These are phyloP conservation scores for Timema podura DNA, from an alignment of 2,888 invertebrate genomes.

Conservation along the genomic window DNA sequence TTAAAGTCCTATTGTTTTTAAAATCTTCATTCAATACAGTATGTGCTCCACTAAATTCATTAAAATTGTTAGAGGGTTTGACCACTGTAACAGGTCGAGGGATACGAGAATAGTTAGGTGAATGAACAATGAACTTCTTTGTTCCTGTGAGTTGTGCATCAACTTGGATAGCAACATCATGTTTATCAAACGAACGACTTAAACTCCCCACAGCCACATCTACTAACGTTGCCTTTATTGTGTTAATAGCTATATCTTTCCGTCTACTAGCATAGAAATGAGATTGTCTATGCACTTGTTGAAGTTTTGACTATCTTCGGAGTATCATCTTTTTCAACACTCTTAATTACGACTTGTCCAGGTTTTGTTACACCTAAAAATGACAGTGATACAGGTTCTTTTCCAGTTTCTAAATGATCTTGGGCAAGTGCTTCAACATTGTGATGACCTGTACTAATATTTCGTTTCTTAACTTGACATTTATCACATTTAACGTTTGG, in stretches of 20 bases:
- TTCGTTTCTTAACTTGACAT: constrained; percentile 49
- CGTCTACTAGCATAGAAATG: constrained; percentile 26
- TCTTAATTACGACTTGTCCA: too few species aligned
- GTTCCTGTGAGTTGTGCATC: constrained; percentile 44
- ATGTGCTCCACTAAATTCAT: too few species aligned
- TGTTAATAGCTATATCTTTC: constrained; percentile 27
- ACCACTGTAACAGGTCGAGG: too few species aligned
- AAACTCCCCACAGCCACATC: constrained; percentile 51
- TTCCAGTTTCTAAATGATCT: too few species aligned
- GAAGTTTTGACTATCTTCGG: background rate
- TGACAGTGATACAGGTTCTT: too few species aligned
- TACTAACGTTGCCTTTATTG: constrained; percentile 44
- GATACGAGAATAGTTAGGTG: too few species aligned
- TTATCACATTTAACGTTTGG: constrained; percentile 50
- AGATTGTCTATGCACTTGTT: background rate
- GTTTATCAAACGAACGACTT: constrained; percentile 56
- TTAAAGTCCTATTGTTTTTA: too few species aligned
- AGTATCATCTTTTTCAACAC: too few species aligned
- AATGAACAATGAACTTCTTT: constrained; percentile 35
- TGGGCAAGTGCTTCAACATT: constrained; percentile 36
- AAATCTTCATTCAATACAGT: too few species aligned
- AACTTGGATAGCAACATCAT: constrained; percentile 54
- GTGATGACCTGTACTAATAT: constrained; percentile 57
- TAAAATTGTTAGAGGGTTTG: too few species aligned
- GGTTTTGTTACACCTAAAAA: too few species aligned